These are phyloP conservation scores for Notolepis coatsorum DNA, from an alignment of 2,797 vertebrate genomes.

Conservation along the genomic window DNA sequence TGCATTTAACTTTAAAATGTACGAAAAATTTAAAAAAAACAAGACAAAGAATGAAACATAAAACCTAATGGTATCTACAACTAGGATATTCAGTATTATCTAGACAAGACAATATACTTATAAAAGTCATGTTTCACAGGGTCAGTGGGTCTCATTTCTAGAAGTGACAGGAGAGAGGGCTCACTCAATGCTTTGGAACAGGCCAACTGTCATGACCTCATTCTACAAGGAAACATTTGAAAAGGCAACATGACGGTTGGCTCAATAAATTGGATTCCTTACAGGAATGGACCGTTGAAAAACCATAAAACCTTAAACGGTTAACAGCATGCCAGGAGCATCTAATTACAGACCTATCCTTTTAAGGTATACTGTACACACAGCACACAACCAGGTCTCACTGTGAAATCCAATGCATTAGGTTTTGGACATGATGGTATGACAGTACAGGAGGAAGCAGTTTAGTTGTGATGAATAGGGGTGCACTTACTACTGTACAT, in stretches of 20 bases:
- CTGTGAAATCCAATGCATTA: not conserved
- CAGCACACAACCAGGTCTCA: constrained; percentile 9
- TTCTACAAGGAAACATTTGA: constrained; percentile 8
- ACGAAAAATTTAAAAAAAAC: no score
- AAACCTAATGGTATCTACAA: no score
- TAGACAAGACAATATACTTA: not conserved
- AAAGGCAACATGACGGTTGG: constrained; percentile 10
- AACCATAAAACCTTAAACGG: constrained; percentile 18
- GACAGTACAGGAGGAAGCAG: constrained; percentile 2
- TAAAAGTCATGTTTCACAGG: constrained; percentile 15
- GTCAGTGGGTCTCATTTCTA: not conserved
- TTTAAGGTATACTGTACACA: constrained; percentile 40
- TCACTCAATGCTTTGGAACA: constrained; percentile 44
- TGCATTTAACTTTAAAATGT: no score
- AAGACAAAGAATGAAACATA: no score
- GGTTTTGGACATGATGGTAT: not conserved
- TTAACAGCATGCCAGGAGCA: constrained; percentile 22
- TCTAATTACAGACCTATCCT: constrained; percentile 33
- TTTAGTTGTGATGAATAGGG: constrained; percentile 36
- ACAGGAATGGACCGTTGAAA: constrained; percentile 4
- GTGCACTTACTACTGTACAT: no score
- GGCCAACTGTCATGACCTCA: constrained; percentile 20
- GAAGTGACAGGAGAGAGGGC: not conserved
- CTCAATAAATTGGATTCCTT: constrained; percentile 26
- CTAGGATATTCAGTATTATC: no score